Conservation (phyloP, 1,140 invertebrate genomes). For the Hylyphantes graminicola region DNA sequence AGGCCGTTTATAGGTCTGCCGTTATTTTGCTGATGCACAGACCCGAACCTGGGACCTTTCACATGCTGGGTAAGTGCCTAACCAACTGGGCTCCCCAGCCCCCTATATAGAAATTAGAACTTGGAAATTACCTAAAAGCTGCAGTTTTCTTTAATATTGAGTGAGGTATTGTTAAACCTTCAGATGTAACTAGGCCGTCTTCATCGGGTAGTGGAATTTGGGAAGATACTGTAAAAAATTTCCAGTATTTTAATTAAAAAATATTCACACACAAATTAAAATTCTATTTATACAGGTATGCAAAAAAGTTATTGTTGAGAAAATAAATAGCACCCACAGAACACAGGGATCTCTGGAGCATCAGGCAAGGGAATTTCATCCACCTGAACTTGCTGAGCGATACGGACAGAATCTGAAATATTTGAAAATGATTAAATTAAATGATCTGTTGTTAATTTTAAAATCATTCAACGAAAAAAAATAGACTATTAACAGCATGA, state of each 20-base stretch:
- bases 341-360: slow-evolving; percentile 65
- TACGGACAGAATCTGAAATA: slow-evolving; percentile 82
- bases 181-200: slow-evolving; percentile 72
- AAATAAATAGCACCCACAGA: slow-evolving; percentile 52
- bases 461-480: too few relatives aligned
- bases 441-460: background rate
- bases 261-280: background rate
- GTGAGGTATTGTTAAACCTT: slow-evolving; percentile 64
- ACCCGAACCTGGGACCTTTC: too few relatives aligned
- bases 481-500: too few relatives aligned
- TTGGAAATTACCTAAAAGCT: slow-evolving; percentile 64
- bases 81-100: too few relatives aligned
- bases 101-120: background rate
- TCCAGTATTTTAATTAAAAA: background rate
- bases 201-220: slow-evolving; percentile 82
- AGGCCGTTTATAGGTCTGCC: too few relatives aligned
- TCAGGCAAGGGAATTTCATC: slow-evolving; percentile 95
- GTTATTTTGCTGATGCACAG: too few relatives aligned
- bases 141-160: slow-evolving; percentile 81
- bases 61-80: too few relatives aligned
- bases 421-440: background rate
- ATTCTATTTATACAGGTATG: background rate
- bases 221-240: slow-evolving; percentile 69
- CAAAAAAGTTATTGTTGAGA: slow-evolving; percentile 11
- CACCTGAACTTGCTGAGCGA: slow-evolving; percentile 94